These are phyloP conservation scores for Pardosa pseudoannulata DNA, from an alignment of 2,888 invertebrate genomes.

Conservation along the genomic window DNA sequence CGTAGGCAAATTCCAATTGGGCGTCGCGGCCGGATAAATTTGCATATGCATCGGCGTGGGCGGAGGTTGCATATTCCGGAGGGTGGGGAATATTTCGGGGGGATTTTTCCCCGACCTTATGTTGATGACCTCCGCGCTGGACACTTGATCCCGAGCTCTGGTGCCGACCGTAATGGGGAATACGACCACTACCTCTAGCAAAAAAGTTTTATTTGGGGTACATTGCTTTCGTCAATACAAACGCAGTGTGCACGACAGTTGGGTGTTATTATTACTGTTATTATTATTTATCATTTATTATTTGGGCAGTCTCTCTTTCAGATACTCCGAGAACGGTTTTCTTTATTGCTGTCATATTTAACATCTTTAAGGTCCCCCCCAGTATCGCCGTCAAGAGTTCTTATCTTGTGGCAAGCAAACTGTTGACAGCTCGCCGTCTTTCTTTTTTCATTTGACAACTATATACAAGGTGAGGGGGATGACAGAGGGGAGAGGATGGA, in stretches of 20 bases:
- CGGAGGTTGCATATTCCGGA: conserved; percentile 53
- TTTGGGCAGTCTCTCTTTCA: too few species aligned
- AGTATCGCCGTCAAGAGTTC: background rate
- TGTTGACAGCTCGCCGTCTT: background rate
- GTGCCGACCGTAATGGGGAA: background rate
- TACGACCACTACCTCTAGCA: background rate
- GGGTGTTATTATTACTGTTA: too few species aligned
- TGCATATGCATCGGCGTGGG: conserved; percentile 71
- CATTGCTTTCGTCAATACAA: background rate
- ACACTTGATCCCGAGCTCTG: conserved; percentile 36
- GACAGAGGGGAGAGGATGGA: too few species aligned
- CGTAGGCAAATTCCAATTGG: conserved; percentile 75
- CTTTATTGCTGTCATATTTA: conserved; percentile 4
- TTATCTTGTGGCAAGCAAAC: background rate
- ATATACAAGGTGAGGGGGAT: background rate
- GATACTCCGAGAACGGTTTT: too few species aligned
- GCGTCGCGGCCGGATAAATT: conserved; percentile 67
- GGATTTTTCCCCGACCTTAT: conserved; percentile 46
- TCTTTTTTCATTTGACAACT: background rate
- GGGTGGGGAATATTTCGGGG: conserved; percentile 11
- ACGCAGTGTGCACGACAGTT: too few species aligned
- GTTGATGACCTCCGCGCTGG: conserved; percentile 57
- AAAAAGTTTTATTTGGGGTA: background rate
- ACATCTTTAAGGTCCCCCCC: background rate
- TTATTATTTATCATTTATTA: conserved; percentile 11